Evolutionary conservation across 2,797 vertebrate species (phyloP).

Genomic region (Trachurus trachurus): DNA sequence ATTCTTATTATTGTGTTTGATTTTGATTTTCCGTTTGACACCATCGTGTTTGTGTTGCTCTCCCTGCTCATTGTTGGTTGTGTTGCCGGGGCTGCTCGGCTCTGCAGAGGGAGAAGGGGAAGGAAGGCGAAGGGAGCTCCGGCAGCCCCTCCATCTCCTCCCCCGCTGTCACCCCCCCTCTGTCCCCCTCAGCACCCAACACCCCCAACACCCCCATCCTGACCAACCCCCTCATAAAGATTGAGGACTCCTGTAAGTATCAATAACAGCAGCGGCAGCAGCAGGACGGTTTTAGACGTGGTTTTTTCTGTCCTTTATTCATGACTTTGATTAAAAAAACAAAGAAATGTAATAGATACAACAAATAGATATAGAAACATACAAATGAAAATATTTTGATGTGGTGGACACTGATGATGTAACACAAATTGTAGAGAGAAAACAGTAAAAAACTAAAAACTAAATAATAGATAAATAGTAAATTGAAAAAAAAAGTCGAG

Average conservation of each 20-base stretch:
- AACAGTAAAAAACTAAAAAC: too few relatives aligned
- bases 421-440: too few relatives aligned
- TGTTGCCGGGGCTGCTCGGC: constrained; percentile 50
- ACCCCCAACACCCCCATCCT: constrained; percentile 70
- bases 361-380: too few relatives aligned
- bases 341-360: too few relatives aligned
- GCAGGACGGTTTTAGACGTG: too few relatives aligned
- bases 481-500: too few relatives aligned
- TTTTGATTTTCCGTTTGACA: constrained; percentile 74
- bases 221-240: constrained; percentile 89
- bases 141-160: constrained; percentile 81
- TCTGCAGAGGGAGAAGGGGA: constrained; percentile 91
- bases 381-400: too few relatives aligned
- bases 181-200: constrained; percentile 81
- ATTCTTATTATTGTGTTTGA: constrained; percentile 58
- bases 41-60: constrained; percentile 75
- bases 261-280: too few relatives aligned
- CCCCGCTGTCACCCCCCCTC: constrained; percentile 85
- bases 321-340: too few relatives aligned
- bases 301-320: too few relatives aligned
- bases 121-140: constrained; percentile 83
- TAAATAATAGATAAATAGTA: too few relatives aligned
- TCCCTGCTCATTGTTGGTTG: constrained; percentile 60
- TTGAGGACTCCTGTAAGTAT: constrained; percentile 88
- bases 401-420: too few relatives aligned